A percentile compares a stretch with the other conserved stretches of the same genome.
These are phyloP conservation scores for Drosophila dives DNA, from an alignment of 2,888 invertebrate species.

Conservation along the genomic window DNA sequence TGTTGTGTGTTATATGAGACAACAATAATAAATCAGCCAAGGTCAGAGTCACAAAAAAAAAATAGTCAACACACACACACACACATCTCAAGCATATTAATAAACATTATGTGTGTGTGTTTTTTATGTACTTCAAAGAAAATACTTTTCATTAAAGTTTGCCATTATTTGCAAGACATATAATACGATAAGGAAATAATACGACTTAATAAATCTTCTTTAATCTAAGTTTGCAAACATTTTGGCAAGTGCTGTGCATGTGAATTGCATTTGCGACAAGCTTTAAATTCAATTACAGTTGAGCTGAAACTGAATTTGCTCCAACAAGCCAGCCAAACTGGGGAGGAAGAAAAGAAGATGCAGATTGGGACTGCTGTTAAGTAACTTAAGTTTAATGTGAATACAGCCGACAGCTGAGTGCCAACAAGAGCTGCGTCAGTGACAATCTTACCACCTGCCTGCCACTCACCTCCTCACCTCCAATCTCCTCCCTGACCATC, in stretches of 20 bases:
- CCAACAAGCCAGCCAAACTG: neutral
- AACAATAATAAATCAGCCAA: conserved; percentile 27
- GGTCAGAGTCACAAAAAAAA: conserved; percentile 22
- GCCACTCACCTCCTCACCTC: neutral
- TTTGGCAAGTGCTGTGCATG: conserved; percentile 15
- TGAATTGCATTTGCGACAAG: conserved; percentile 40
- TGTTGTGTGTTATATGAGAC: conserved; percentile 29
- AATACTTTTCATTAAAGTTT: neutral
- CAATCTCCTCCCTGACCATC: neutral
- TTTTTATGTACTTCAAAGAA: neutral
- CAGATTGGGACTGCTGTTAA: neutral
- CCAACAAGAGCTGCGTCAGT: conserved; percentile 2
- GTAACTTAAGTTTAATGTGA: conserved; percentile 41
- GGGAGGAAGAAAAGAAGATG: neutral
- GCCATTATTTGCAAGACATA: neutral
- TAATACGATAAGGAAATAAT: neutral
- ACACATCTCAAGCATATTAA: neutral
- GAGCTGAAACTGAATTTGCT: conserved; percentile 35
- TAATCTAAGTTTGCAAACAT: neutral
- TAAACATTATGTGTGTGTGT: neutral
- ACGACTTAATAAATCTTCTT: neutral
- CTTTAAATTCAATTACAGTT: conserved; percentile 40
- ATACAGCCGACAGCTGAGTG: conserved; percentile 17
- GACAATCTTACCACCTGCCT: neutral
- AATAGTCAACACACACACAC: neutral